Conservation (phyloP, 2,888 invertebrate genomes). For the Aspidiotus rigidus region DNA sequence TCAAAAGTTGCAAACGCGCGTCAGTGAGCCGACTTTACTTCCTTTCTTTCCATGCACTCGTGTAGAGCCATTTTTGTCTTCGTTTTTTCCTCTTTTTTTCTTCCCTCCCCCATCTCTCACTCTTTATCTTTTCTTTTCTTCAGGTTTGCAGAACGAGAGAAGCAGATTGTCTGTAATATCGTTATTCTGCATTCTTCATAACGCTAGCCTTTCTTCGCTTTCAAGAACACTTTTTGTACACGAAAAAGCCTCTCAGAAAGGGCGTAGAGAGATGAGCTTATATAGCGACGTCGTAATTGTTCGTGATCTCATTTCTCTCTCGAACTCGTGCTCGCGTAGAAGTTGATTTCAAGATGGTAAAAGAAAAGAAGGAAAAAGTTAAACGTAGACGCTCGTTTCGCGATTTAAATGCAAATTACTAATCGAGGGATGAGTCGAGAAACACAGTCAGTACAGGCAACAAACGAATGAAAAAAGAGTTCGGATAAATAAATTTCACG, state of each 20-base stretch:
- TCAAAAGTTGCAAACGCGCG: neutral
- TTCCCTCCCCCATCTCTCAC: no score
- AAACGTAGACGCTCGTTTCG: neutral
- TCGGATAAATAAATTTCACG: no score
- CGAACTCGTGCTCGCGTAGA: neutral
- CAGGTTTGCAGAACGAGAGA: neutral
- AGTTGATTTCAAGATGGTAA: neutral
- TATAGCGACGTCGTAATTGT: neutral
- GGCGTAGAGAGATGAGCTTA: no score
- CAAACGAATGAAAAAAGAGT: no score
- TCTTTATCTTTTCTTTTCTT: no score
- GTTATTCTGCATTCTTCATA: neutral
- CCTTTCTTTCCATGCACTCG: no score
- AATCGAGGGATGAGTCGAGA: neutral
- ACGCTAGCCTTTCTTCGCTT: no score
- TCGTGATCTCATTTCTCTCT: neutral
- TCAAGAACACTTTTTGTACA: no score
- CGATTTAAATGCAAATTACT: constrained; percentile 2
- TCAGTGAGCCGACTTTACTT: neutral
- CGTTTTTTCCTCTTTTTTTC: no score
- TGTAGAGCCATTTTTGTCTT: no score
- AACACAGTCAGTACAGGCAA: no score
- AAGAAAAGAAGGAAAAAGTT: neutral
- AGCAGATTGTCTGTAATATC: constrained; percentile 1
- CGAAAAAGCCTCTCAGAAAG: no score